Base-by-base conservation (phyloP, 2,888 invertebrate species). In the Phlogophora meticulosa region DNA sequence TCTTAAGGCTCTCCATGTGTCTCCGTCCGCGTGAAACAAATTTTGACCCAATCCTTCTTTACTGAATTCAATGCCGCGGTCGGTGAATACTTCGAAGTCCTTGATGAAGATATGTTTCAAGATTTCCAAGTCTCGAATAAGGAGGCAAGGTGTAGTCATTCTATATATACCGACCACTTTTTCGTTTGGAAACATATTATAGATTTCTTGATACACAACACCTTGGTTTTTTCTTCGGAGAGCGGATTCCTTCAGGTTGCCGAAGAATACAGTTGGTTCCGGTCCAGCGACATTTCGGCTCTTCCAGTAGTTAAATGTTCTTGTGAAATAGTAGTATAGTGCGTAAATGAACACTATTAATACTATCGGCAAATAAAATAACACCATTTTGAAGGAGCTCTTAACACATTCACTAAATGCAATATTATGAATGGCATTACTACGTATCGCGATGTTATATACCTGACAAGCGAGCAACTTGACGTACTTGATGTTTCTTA, bases 91-190 rank as follows among this genome's bases (percentile, higher is more conserved):
- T 9, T 91, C 86, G 53, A 92, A 92, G 64, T 92, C 92, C 64
- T 90, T 91, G 11, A 92, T 89, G 77, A 92, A 81, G 0, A 93
- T 66, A 2, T 88, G 82, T 72, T 91, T 91, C 9, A 93, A 76
- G 1, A 91, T 60, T 7, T 93, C 92, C 22, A 90, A 74, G 67
- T 93, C 92, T 11, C 88, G 80, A 7, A 93, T 62, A 4, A 92
- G 43, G 5, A 93, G 58, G 40, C 78, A 76, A 0, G 91, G 92
- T 7, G 84, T 85, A 0, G 88, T 88, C 83, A 90, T 86, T 62
- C 89, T 87, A 45, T 86, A 92, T 0, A 91, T 15, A 2, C 93
- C 92, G 1, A 93, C 87, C 0, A 91, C 79, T 80, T 90, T 91
- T 72, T 91, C 91, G 4, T 90, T 81, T 0, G 89, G 86, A 59